Conservation (phyloP, 2,888 invertebrate genomes). For the Bombylius major region DNA sequence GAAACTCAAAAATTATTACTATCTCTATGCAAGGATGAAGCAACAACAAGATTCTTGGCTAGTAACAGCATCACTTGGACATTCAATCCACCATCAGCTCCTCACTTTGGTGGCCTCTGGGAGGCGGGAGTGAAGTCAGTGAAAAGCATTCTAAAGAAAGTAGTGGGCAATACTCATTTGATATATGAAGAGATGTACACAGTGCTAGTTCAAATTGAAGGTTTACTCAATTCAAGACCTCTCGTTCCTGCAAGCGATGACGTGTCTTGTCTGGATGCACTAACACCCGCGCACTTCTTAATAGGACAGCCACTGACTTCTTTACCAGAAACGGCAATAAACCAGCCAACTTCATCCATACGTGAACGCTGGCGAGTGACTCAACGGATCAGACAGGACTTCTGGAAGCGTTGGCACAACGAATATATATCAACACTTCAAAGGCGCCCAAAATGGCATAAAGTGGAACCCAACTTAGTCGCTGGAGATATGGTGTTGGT, state of each 20-base stretch:
- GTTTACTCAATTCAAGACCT: not conserved
- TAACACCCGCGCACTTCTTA: not conserved
- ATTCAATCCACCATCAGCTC: too few species aligned
- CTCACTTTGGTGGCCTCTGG: too few species aligned
- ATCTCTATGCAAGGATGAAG: too few species aligned
- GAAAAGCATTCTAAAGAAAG: too few species aligned
- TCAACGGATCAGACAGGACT: not conserved
- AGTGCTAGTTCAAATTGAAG: not conserved
- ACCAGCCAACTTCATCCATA: not conserved
- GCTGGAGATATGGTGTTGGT: too few species aligned
- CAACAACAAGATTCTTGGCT: too few species aligned
- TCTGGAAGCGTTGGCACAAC: not conserved
- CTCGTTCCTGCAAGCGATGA: not conserved
- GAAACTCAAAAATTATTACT: too few species aligned
- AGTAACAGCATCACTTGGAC: too few species aligned
- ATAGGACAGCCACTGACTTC: not conserved
- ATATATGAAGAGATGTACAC: not conserved
- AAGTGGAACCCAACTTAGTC: not conserved
- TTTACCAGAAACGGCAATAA: not conserved
- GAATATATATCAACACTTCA: not conserved
- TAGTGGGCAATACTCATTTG: too few species aligned
- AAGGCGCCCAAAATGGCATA: not conserved
- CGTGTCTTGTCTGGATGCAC: not conserved
- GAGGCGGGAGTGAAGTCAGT: too few species aligned
- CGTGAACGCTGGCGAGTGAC: not conserved